Base-by-base conservation (phyloP, 2,888 invertebrate genomes). In the Clunio marinus region DNA sequence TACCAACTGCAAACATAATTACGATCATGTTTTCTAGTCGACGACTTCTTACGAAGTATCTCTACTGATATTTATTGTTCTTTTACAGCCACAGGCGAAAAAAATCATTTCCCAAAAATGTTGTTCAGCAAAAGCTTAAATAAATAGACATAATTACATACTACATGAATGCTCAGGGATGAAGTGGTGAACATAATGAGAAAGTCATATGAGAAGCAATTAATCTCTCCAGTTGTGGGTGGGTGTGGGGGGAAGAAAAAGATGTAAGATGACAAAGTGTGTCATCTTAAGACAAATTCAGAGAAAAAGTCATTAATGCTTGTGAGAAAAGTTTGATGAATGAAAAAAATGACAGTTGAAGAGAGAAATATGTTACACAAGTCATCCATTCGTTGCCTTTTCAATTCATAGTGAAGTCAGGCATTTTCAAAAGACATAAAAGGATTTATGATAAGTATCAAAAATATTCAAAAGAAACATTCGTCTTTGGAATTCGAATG, bases 91-190 rank as follows among this genome's bases (percentile, higher is more conserved):
- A 22, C 51, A 51, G 10, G 51, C 51, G 41, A 10, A 41, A 51
- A 51, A 51, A 51, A 41, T 41, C 41, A 13, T 22, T 17, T 22
- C n/a, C n/a, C 51, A n/a, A 51, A 51, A 41, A 51, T 51, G 17
- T 51, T 51, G 20, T n/a, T 22, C 51, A 17, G n/a, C 45, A 51
- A 22, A 51, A 51, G 62, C 62, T 62, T 65, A 65, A 46, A 65
- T 45, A 65, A 46, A 65, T 45, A 65, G 63, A 65, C 63, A 65
- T 65, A 65, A 65, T 65, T 65, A 65, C 63, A 65, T 46, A 65
- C 63, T 37, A 60, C 35, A 37, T 20, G 17, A 13, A 25, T 20
- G 35, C 17, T 60, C 51, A 22, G 35, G 22, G 63, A 46, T 45
- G 46, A 37, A 45, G 63, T 65, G 63, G 25, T 41, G 45, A 62